These are phyloP conservation scores for Heteromormyrus szaboi DNA, from an alignment of 2,797 vertebrate species.

Conservation along the genomic window DNA sequence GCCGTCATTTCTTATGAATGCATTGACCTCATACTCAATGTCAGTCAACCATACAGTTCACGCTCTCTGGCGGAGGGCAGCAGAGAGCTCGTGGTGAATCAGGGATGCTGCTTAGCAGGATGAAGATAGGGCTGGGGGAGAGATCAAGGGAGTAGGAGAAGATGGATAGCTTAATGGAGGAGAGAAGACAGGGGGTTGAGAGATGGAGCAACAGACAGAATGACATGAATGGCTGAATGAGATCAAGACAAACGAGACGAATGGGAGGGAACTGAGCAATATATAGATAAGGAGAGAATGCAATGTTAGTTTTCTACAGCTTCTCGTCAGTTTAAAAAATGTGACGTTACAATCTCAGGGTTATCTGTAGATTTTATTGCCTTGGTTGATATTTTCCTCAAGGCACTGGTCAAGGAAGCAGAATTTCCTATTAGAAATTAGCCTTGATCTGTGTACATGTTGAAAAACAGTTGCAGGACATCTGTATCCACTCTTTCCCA, in stretches of 20 bases:
- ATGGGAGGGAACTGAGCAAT: conserved; percentile 49
- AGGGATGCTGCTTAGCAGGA: conserved; percentile 27
- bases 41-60: neutral
- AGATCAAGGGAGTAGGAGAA: conserved; percentile 56
- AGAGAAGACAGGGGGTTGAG: conserved; percentile 58
- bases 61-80: neutral
- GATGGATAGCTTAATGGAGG: conserved; percentile 68
- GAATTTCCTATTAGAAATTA: neutral
- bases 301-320: neutral
- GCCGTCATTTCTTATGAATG: neutral
- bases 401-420: neutral
- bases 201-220: conserved; percentile 61
- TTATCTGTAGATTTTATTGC: neutral
- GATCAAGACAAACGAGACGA: conserved; percentile 53
- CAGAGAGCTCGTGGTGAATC: neutral
- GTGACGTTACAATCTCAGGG: neutral
- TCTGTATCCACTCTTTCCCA: neutral
- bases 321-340: neutral
- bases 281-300: neutral
- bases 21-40: neutral
- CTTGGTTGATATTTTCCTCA: neutral
- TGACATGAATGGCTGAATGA: conserved; percentile 53
- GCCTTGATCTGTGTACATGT: neutral
- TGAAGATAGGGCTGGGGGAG: conserved; percentile 19
- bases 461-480: neutral